A percentile compares a stretch with the other conserved stretches of the same genome.
Evolutionary conservation across 2,797 vertebrate genomes (phyloP).

Genomic region (Alcedo quadribrachys): DNA sequence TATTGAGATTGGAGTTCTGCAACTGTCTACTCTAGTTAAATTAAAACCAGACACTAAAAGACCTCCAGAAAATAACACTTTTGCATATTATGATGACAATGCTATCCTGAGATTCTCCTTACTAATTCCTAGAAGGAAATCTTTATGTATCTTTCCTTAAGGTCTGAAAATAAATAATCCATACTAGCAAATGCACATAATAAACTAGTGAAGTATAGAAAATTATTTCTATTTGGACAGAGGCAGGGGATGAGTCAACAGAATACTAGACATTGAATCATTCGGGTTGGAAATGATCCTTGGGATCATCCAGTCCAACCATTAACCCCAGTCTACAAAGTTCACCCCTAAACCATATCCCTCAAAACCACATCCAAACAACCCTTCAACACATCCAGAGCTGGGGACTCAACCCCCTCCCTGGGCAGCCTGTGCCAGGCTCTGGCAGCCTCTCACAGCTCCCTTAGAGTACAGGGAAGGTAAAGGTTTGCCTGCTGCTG

Average conservation of each 20-base stretch:
- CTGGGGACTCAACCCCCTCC: no score
- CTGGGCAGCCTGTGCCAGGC: no score
- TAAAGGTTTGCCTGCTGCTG: neutral
- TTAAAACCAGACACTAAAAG: neutral
- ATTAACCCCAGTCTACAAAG: no score
- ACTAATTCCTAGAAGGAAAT: neutral
- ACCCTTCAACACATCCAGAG: no score
- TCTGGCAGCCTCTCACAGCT: neutral
- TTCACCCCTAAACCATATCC: no score
- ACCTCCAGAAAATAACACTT: neutral
- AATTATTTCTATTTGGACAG: neutral
- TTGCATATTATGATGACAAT: neutral
- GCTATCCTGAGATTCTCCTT: neutral
- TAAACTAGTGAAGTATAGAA: neutral
- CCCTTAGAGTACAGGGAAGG: neutral
- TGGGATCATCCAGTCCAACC: no score
- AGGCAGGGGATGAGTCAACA: neutral
- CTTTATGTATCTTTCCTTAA: neutral
- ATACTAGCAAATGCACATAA: neutral
- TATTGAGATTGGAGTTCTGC: neutral
- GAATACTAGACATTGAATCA: neutral
- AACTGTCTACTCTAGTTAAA: neutral
- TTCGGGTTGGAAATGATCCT: no score
- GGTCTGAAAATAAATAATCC: neutral
- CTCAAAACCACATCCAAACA: no score